Evolutionary conservation across 1,140 invertebrate species (phyloP).

Genomic region (Cepaea nemoralis): DNA sequence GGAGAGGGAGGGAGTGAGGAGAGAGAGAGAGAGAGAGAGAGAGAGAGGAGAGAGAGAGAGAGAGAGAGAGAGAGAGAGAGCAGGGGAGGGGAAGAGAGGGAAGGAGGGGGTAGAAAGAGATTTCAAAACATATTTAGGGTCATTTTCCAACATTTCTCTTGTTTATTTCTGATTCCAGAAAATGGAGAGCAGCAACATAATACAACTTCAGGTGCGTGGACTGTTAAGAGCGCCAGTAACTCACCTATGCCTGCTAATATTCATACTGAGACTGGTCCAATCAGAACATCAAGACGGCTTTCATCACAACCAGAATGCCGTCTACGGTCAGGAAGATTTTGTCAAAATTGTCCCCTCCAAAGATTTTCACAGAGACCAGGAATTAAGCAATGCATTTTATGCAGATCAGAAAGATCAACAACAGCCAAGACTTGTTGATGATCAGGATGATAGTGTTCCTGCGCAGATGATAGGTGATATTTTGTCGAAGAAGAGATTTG

Average conservation of each 20-base stretch:
- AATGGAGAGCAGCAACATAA: no score
- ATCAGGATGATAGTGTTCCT: background rate
- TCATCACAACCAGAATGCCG: background rate
- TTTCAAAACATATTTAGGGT: no score
- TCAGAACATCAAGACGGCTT: background rate
- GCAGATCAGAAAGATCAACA: background rate
- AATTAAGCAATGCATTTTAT: background rate
- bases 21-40: no score
- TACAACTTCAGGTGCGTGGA: no score
- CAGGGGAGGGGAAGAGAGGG: no score
- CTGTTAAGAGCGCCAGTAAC: background rate
- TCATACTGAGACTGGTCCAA: background rate
- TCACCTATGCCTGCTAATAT: background rate
- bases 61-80: no score
- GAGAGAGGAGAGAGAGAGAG: no score
- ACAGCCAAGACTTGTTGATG: background rate
- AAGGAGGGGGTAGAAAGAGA: no score
- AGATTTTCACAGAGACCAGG: background rate
- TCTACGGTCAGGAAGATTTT: background rate
- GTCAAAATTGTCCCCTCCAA: background rate
- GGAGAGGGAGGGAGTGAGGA: no score
- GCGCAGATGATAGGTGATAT: background rate
- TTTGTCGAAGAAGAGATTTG: background rate
- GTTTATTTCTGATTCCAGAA: no score
- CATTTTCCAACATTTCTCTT: no score